phyloP scores from a whole-genome alignment of 2,113 vertebrate genomes.

The Malurus elegans region DNA sequence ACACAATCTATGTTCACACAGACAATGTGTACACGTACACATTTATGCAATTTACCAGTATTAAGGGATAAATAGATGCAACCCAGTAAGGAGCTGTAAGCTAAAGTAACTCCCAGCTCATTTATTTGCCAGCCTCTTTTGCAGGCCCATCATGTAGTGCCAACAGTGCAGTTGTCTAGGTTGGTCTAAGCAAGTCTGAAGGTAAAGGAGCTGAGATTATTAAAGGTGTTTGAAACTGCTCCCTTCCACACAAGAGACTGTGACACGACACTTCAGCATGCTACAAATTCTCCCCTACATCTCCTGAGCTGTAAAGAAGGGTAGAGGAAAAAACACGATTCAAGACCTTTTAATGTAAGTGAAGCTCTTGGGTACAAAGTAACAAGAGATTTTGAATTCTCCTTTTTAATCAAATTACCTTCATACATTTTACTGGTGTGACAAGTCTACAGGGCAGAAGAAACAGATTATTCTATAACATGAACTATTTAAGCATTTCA shows the following conservation, averaged over 20 bases:
- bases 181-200: background rate
- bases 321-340: background rate
- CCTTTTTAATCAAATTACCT: background rate
- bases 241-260: background rate
- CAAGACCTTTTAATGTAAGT: background rate
- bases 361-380: background rate
- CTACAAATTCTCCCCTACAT: background rate
- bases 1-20: background rate
- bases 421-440: background rate
- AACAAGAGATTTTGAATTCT: background rate
- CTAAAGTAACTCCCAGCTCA: background rate
- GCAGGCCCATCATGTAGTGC: background rate
- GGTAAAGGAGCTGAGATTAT: background rate
- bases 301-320: background rate
- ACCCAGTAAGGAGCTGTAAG: background rate
- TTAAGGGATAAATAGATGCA: background rate
- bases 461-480: background rate
- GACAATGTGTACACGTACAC: background rate
- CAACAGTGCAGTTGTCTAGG: background rate
- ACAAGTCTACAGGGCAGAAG: background rate
- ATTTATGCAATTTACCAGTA: background rate
- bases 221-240: background rate
- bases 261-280: background rate
- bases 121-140: background rate
- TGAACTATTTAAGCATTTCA: background rate